phyloP scores from a whole-genome alignment of 2,888 invertebrate genomes.

The Andrena dorsata region DNA sequence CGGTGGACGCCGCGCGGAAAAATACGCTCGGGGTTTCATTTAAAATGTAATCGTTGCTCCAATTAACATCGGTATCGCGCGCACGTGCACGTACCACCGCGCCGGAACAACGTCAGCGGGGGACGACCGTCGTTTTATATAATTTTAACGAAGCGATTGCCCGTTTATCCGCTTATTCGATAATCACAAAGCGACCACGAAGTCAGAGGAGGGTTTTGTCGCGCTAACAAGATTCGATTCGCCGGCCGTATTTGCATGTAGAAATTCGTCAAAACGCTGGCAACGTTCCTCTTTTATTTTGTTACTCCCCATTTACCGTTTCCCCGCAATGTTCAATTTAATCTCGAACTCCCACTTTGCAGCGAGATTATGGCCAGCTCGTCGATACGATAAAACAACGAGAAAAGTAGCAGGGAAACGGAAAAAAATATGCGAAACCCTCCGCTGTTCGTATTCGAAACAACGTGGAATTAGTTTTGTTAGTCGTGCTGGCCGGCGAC shows the following conservation, averaged over 20 bases:
- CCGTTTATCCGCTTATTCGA: slow-evolving; percentile 45
- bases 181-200: slow-evolving; percentile 33
- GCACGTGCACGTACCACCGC: background rate
- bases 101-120: background rate
- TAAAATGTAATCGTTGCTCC: slow-evolving; percentile 55
- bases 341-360: background rate
- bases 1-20: slow-evolving; percentile 32
- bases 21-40: slow-evolving; percentile 51
- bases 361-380: background rate
- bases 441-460: background rate
- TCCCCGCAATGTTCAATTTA: background rate
- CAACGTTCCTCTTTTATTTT: background rate
- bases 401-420: background rate
- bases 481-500: background rate
- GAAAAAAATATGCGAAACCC: background rate
- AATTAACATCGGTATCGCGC: slow-evolving; percentile 47
- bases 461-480: background rate
- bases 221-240: slow-evolving; percentile 20
- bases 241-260: slow-evolving; percentile 1
- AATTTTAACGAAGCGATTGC: slow-evolving; percentile 49
- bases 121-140: slow-evolving; percentile 40
- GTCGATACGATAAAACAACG: background rate
- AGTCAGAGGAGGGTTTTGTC: slow-evolving; percentile 33
- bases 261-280: slow-evolving; percentile 8
- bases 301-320: background rate